Conservation (phyloP, 2,797 vertebrate species). For the Meriones psammophilus region DNA sequence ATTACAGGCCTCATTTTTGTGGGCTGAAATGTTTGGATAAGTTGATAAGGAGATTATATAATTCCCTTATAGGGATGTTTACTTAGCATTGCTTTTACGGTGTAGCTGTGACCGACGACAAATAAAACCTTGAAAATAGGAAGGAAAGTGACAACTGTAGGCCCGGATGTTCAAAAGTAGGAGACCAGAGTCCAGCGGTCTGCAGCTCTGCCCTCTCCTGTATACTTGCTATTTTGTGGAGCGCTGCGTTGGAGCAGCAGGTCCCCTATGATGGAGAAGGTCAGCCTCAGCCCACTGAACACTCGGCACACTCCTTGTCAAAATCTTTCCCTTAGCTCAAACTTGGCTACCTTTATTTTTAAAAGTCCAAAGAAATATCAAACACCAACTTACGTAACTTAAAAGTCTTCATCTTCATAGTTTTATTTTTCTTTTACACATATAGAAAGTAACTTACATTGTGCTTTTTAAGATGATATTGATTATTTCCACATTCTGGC, state of each 20-base stretch:
- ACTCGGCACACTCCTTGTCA: background rate
- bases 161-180: background rate
- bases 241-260: background rate
- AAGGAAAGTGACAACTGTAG: slow-evolving; percentile 57
- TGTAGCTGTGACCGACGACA: slow-evolving; percentile 68
- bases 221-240: background rate
- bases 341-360: slow-evolving; percentile 12
- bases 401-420: slow-evolving; percentile 30
- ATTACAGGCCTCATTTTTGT: slow-evolving; percentile 82
- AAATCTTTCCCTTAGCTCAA: slow-evolving; percentile 16
- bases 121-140: slow-evolving; percentile 25
- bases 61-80: slow-evolving; percentile 78
- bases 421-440: slow-evolving; percentile 21
- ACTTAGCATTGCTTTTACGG: slow-evolving; percentile 75
- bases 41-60: slow-evolving; percentile 78
- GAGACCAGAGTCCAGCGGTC: background rate
- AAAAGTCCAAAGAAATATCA: slow-evolving; percentile 37
- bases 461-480: slow-evolving; percentile 13
- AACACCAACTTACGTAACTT: slow-evolving; percentile 56
- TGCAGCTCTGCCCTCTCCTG: background rate
- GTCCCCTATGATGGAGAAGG: background rate
- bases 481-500: slow-evolving; percentile 51
- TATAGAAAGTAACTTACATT: background rate
- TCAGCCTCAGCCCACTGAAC: background rate
- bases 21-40: slow-evolving; percentile 79